Percentiles rank a stretch among this genome's conserved stretches.
These are phyloP conservation scores for Microtus richardsoni DNA, from an alignment of 2,113 vertebrate genomes.

Conservation along the genomic window DNA sequence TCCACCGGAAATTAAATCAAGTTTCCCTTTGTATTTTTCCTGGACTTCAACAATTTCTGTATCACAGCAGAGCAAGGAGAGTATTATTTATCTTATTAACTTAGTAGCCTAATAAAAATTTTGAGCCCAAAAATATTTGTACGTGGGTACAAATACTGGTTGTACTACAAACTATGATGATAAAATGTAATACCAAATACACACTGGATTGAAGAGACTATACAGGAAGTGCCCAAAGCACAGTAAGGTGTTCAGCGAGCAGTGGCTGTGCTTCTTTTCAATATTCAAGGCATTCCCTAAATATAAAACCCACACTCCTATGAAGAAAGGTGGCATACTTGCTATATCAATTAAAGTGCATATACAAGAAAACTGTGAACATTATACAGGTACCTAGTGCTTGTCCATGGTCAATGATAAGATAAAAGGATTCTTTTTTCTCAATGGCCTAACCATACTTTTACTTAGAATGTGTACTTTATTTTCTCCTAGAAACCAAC, in stretches of 20 bases:
- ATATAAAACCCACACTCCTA: not conserved
- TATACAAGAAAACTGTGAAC: not conserved
- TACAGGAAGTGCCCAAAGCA: not conserved
- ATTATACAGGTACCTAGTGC: not conserved
- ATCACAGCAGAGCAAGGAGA: not conserved
- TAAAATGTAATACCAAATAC: not conserved
- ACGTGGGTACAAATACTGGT: not conserved
- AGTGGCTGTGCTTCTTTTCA: not conserved
- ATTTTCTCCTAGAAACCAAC: not conserved
- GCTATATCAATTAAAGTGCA: not conserved
- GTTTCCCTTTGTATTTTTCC: not conserved
- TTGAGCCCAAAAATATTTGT: not conserved
- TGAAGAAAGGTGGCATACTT: not conserved
- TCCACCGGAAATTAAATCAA: not conserved
- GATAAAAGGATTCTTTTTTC: not conserved
- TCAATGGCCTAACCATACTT: not conserved
- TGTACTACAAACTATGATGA: not conserved
- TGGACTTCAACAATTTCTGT: not conserved
- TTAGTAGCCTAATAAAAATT: not conserved
- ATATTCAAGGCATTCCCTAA: not conserved
- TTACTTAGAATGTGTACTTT: not conserved
- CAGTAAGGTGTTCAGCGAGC: not conserved
- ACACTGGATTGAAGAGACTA: not conserved
- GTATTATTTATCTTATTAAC: not conserved
- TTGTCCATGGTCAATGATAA: slow-evolving; percentile 16